Conservation (phyloP, 2,888 invertebrate species). For the Boloria selene region DNA sequence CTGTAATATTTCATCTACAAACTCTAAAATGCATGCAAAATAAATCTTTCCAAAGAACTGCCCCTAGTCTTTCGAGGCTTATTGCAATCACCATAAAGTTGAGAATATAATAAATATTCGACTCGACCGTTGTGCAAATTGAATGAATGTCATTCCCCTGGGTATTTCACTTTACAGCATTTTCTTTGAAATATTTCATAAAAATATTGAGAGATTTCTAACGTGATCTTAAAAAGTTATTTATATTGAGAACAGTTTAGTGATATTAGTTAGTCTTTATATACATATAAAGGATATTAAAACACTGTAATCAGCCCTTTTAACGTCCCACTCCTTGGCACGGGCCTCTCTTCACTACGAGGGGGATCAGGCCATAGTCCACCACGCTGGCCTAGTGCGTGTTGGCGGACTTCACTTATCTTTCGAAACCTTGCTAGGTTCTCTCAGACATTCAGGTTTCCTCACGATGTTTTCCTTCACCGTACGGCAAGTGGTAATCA, state of each 20-base stretch:
- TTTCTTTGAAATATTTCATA: slow-evolving; percentile 41
- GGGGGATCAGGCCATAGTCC: too few relatives aligned
- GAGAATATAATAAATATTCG: slow-evolving; percentile 29
- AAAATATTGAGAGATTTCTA: slow-evolving; percentile 39
- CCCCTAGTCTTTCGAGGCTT: slow-evolving; percentile 6
- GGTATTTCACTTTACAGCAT: slow-evolving; percentile 40
- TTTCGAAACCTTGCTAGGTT: too few relatives aligned
- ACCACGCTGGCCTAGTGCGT: too few relatives aligned
- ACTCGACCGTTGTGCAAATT: slow-evolving; percentile 37
- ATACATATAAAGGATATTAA: too few relatives aligned
- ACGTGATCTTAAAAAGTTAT: slow-evolving; percentile 9
- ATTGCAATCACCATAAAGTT: slow-evolving; percentile 27
- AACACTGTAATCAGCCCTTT: too few relatives aligned
- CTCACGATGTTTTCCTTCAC: too few relatives aligned
- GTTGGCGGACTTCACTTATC: too few relatives aligned
- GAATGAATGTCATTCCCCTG: slow-evolving; percentile 43
- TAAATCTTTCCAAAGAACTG: slow-evolving; percentile 8
- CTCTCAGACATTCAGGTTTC: too few relatives aligned
- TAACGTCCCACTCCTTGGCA: too few relatives aligned
- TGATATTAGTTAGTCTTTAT: slow-evolving; percentile 12
- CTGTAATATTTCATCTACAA: slow-evolving; percentile 11
- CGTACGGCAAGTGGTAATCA: too few relatives aligned
- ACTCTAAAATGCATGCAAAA: slow-evolving; percentile 10
- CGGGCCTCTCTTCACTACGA: too few relatives aligned
- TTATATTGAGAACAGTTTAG: slow-evolving; percentile 27